Evolutionary conservation across 2,113 vertebrate genomes (phyloP), one percentile per base, ranked within the genome.

Genomic region (Hyperopisus bebe): DNA sequence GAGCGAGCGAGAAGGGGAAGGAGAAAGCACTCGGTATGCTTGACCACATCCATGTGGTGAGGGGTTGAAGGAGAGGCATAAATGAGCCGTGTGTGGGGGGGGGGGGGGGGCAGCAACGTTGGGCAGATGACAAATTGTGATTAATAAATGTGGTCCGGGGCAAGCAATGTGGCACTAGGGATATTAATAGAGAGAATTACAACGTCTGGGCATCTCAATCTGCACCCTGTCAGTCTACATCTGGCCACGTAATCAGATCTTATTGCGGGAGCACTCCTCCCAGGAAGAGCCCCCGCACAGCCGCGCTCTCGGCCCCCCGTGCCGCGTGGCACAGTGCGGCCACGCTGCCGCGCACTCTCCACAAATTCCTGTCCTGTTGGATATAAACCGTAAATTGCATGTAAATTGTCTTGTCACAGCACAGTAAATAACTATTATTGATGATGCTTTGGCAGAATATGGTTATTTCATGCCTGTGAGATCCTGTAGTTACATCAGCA

Each of bases 131-230:
- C 95, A 96, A 96, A 96, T 96, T 96, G 95, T 96, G 95, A 96
- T 96, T 96, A 96, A 96, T 96, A 96, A 96, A 95, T 95, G 95
- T 95, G 95, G 93, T 96, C 95, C 92, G 91, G 95, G 95, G 94
- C 89, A 39, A 89, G 93, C 93, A 94, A 94, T 95, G 95, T 94
- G 94, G 93, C 94, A 93, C 93, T 94, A 93, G 94, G 94, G 93
- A 95, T 96, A 96, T 96, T 96, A 96, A 96, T 96, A 95, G 95
- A 95, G 94, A 96, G 95, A 96, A 96, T 96, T 95, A 96, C 95
- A 95, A 93, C 92, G 93, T 94, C 94, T 94, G 95, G 95, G 95
- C 95, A 95, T 95, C 95, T 95, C 95, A 96, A 96, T 96, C 95
- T 96, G 94, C 93, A 92, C 95, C 93, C 95, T 96, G 96, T 96